Evolutionary conservation across 2,113 vertebrate genomes (phyloP), one percentile per base, ranked within the genome.

Genomic region (Ranitomeya imitator): DNA sequence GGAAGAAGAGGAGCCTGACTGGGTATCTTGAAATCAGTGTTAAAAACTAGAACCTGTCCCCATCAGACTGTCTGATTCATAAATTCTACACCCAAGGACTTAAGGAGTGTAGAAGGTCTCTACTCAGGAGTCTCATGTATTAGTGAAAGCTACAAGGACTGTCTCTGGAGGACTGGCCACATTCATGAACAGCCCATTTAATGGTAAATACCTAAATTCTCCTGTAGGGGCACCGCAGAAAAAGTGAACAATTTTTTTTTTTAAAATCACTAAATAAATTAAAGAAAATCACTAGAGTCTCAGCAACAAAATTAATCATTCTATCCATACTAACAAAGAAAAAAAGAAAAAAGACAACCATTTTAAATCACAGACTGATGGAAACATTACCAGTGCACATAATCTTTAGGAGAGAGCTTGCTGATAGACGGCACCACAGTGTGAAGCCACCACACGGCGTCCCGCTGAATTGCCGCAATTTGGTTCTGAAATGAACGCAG

Each of bases 371-470:
- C 78, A 80, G 55, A 2, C 59, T 9, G 54, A 31, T 37, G n/a
- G 37, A 19, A 2, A 16, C 5, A 67, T 0, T 90, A 99, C 98
- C 98, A 99, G 94, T 99, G 98, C 67, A 99, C 96, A 0, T 99
- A 99, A 90, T 99, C 98, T 91, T 99, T 99, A 13, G 98, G 93
- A 0, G 96, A 95, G 11, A 97, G 94, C 90, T 99, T 99, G 94
- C 97, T 97, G 94, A 99, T 97, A 2, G 98, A 97, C 0, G 98
- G 98, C 84, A 99, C 98, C 0, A 99, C 97, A 0, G 97, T 97
- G 92, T 99, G 98, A 54, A 99, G 96, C 98, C 98, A 99, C 98
- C 98, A 99, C 67, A 99, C 98, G 0, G 98, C 97, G 0, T 99
- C 98, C 55, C 98, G 95, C 89, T 99, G 98, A 91, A 99, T 99